Evolutionary conservation across 2,113 vertebrate species (phyloP).

Genomic region (Buteo buteo): DNA sequence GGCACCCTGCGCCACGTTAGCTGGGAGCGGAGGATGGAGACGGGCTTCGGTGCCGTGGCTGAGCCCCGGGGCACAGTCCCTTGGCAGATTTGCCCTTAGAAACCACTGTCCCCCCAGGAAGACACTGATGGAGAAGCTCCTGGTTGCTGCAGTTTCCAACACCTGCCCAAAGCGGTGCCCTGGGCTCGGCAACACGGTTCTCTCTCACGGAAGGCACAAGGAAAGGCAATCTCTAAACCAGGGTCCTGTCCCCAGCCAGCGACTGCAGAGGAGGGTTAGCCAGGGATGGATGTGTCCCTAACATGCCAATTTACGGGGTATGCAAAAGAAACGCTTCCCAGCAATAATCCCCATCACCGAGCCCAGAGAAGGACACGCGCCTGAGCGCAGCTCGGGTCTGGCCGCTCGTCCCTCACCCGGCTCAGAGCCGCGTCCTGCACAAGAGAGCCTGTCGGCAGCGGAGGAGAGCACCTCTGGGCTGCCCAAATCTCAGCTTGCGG

Average conservation of each 20-base stretch:
- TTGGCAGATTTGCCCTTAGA: neutral
- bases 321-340: neutral
- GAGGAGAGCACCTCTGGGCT: neutral
- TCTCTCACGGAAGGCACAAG: neutral
- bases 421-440: neutral
- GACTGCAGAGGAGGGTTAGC: neutral
- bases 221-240: neutral
- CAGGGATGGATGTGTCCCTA: neutral
- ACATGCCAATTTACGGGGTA: neutral
- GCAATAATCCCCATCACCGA: neutral
- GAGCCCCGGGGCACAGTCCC: neutral
- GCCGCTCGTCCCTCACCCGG: neutral
- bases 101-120: neutral
- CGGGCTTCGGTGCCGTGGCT: neutral
- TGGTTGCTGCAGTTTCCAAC: neutral
- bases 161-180: neutral
- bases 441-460: neutral
- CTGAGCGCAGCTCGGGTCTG: neutral
- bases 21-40: neutral
- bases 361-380: neutral
- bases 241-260: neutral
- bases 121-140: neutral
- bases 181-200: neutral
- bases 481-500: neutral
- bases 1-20: neutral